Evolutionary conservation across 1,140 invertebrate species (phyloP).

Genomic region (Panulirus ornatus): DNA sequence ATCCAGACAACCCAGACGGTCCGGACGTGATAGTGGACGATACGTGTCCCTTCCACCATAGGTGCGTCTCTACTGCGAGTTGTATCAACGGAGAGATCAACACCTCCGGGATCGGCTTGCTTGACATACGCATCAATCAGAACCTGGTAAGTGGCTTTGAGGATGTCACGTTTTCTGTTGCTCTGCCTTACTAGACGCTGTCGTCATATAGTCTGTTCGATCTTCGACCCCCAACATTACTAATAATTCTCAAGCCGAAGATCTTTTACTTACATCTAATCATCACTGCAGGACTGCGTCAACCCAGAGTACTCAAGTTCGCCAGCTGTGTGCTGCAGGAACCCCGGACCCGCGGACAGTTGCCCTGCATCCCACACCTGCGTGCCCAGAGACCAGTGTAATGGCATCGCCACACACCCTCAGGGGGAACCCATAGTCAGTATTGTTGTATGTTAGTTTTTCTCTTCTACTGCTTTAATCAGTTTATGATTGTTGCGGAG

Average conservation of each 20-base stretch:
- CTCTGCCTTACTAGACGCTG: too few species aligned
- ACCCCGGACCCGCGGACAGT: background rate
- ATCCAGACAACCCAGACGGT: background rate
- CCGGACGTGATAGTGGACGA: background rate
- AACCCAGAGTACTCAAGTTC: slow-evolving; percentile 3
- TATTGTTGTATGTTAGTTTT: too few species aligned
- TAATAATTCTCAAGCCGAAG: too few species aligned
- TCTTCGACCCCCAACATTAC: too few species aligned
- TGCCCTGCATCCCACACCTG: background rate
- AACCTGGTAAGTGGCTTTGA: background rate
- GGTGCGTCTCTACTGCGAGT: background rate
- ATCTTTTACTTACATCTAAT: too few species aligned
- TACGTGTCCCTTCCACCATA: too few species aligned
- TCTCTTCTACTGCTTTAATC: background rate
- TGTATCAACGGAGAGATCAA: slow-evolving; percentile 21
- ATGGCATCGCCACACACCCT: background rate
- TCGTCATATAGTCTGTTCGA: background rate
- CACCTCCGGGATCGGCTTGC: background rate
- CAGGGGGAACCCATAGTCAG: background rate
- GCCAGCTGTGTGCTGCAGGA: background rate
- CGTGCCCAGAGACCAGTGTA: background rate
- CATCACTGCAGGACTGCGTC: background rate
- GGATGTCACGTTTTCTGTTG: too few species aligned
- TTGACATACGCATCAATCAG: background rate
- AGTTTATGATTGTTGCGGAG: too few species aligned